Evolutionary conservation across 2,113 vertebrate genomes (phyloP).

Genomic region (Callopanchax toddi): DNA sequence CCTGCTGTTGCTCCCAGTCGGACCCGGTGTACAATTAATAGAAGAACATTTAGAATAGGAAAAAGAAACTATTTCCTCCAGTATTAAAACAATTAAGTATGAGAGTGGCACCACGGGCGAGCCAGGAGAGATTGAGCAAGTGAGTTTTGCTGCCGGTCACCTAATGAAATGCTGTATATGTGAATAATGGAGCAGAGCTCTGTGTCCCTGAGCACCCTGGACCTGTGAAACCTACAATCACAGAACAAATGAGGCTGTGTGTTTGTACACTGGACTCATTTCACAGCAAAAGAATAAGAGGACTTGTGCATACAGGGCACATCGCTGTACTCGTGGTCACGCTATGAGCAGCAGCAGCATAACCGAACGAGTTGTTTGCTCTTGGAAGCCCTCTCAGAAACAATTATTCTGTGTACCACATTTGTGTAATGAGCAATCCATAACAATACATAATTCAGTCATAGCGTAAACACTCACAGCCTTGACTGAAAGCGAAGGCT

Average conservation of each 20-base stretch:
- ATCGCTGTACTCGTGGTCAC: conserved; percentile 16
- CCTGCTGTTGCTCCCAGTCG: not conserved
- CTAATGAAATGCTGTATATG: conserved; percentile 22
- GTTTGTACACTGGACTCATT: conserved; percentile 23
- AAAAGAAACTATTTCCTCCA: not conserved
- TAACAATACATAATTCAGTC: conserved; percentile 49
- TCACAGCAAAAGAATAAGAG: not conserved
- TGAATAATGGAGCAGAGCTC: conserved; percentile 12
- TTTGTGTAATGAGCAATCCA: conserved; percentile 46
- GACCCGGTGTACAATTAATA: not conserved
- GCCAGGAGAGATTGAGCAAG: not conserved
- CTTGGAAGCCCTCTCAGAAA: conserved; percentile 22
- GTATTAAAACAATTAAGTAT: conserved; percentile 2
- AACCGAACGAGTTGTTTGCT: conserved; percentile 29
- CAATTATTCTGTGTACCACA: conserved; percentile 29
- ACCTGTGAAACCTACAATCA: conserved; percentile 18
- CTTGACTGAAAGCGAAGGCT: conserved; percentile 41
- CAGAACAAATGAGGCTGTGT: conserved; percentile 20
- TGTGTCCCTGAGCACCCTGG: conserved; percentile 5
- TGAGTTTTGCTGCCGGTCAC: conserved; percentile 9
- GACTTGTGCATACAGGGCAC: conserved; percentile 12
- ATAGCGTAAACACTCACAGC: conserved; percentile 32
- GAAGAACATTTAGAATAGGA: not conserved
- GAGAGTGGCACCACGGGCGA: not conserved
- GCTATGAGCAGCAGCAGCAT: not conserved